phyloP scores from a whole-genome alignment of 2,888 invertebrate genomes.

The Pardosa pseudoannulata region DNA sequence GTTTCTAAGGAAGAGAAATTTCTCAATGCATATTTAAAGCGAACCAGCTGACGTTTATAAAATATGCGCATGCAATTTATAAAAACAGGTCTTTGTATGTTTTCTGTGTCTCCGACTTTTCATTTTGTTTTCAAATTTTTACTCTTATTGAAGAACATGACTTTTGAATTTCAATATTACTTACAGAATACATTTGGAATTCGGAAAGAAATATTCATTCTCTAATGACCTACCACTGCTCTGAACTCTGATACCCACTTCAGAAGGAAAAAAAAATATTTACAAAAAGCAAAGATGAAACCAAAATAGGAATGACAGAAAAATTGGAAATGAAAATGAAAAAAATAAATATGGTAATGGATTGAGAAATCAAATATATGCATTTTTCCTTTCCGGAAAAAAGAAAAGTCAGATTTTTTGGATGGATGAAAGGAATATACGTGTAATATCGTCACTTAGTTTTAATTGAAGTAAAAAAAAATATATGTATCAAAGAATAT shows the following conservation, averaged over 20 bases:
- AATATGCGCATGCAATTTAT: slow-evolving; percentile 21
- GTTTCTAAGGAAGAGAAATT: not conserved
- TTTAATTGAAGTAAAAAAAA: too few relatives aligned
- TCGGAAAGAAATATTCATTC: not conserved
- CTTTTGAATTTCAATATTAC: slow-evolving; percentile 2
- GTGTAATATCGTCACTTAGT: too few relatives aligned
- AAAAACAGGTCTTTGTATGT: not conserved
- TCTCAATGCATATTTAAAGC: slow-evolving; percentile 4
- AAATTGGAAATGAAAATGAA: not conserved
- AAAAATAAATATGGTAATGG: not conserved
- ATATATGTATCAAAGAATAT: too few relatives aligned
- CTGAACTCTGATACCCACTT: not conserved
- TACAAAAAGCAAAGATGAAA: not conserved
- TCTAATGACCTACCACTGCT: not conserved
- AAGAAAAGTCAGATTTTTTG: too few relatives aligned
- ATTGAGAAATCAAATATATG: not conserved
- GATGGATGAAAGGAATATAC: too few relatives aligned
- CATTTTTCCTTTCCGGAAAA: not conserved
- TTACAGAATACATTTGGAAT: not conserved
- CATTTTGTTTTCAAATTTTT: not conserved
- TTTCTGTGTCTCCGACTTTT: not conserved
- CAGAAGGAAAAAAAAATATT: not conserved
- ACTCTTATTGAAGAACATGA: slow-evolving; percentile 2
- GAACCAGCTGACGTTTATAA: slow-evolving; percentile 17
- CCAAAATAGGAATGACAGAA: not conserved